A percentile compares a stretch with the other conserved stretches of the same genome.
Evolutionary conservation across 2,113 vertebrate genomes (phyloP).

Genomic region (Menura novaehollandiae): DNA sequence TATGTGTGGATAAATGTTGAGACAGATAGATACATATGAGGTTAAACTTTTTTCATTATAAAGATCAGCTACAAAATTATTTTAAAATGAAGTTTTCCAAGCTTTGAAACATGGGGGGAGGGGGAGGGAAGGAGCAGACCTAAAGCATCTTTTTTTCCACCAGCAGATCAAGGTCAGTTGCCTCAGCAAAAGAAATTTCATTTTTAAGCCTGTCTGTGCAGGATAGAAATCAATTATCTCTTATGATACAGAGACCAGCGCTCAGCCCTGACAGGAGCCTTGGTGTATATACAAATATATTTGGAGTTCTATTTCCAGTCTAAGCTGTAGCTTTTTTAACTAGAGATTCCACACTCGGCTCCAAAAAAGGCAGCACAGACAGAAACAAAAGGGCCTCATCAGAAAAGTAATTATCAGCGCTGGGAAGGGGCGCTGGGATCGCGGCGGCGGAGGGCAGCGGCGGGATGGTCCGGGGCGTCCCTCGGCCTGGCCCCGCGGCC

Average conservation of each 20-base stretch:
- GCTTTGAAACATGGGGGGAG: neutral
- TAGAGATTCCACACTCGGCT: neutral
- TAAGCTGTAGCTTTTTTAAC: neutral
- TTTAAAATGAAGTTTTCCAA: neutral
- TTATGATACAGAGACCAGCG: neutral
- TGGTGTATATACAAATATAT: neutral
- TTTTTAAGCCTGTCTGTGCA: constrained; percentile 44
- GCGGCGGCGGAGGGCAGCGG: neutral
- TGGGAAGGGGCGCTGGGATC: neutral
- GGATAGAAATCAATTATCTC: constrained; percentile 37
- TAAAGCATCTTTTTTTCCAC: neutral
- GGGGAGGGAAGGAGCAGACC: neutral
- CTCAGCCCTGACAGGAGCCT: constrained; percentile 1
- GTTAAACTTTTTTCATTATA: neutral
- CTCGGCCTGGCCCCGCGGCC: neutral
- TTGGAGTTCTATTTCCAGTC: neutral
- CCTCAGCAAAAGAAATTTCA: constrained; percentile 23
- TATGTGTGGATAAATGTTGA: neutral
- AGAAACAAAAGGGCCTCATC: neutral
- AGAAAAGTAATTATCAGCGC: neutral
- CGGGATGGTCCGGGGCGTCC: neutral
- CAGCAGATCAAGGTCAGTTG: constrained; percentile 36
- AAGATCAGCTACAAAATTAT: neutral
- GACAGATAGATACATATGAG: neutral
- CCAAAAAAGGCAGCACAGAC: neutral